Conservation (phyloP, 2,113 vertebrate genomes). For the Kryptolebias marmoratus region DNA sequence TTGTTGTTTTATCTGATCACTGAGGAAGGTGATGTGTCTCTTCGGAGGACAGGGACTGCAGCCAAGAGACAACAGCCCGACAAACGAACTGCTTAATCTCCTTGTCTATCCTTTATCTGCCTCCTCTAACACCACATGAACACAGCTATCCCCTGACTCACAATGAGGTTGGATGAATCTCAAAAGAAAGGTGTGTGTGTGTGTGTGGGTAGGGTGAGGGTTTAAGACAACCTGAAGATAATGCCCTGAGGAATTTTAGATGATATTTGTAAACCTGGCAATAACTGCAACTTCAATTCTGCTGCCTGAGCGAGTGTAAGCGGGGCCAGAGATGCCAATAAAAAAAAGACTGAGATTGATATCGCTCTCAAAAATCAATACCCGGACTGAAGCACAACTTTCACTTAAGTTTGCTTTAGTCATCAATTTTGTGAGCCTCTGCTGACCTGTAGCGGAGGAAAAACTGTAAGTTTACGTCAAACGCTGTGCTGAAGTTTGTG, state of each 20-base stretch:
- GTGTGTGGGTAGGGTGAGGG: neutral
- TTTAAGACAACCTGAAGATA: constrained; percentile 13
- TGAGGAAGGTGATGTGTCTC: constrained; percentile 22
- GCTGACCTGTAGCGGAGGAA: constrained; percentile 31
- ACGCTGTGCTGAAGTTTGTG: constrained; percentile 6
- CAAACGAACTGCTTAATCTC: constrained; percentile 19
- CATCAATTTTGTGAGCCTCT: constrained; percentile 8
- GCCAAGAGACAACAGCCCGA: constrained; percentile 24
- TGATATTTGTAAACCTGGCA: constrained; percentile 25
- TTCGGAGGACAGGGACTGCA: constrained; percentile 22
- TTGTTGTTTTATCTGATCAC: constrained; percentile 27
- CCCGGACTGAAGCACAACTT: constrained; percentile 28
- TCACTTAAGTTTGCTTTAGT: constrained; percentile 28
- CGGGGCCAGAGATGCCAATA: constrained; percentile 23
- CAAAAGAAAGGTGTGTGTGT: constrained; percentile 2
- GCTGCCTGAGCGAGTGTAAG: constrained; percentile 26
- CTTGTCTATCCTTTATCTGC: constrained; percentile 10
- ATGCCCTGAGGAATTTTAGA: constrained; percentile 9
- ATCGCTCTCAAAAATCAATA: constrained; percentile 48
- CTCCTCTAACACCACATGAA: constrained; percentile 7
- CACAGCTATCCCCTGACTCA: neutral
- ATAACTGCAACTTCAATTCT: constrained; percentile 38
- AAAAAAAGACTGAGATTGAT: constrained; percentile 53
- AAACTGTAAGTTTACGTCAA: constrained; percentile 2
- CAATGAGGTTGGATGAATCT: constrained; percentile 8